Evolutionary conservation across 2,888 invertebrate species (phyloP).

Genomic region (Mantis religiosa): DNA sequence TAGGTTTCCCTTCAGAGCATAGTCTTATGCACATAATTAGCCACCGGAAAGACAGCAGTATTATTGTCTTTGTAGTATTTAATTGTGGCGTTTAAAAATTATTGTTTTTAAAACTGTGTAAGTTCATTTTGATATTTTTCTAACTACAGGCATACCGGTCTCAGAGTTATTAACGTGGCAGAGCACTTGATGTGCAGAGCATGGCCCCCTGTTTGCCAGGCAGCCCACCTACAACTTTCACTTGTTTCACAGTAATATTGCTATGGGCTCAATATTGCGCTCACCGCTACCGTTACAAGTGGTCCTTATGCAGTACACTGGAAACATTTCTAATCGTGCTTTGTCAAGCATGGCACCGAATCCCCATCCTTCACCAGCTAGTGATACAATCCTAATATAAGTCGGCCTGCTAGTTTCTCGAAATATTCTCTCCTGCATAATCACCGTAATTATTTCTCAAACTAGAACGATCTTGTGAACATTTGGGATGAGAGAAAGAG

Average conservation of each 20-base stretch:
- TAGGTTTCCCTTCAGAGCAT: no score
- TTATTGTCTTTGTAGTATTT: no score
- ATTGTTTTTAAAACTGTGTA: no score
- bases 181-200: not conserved
- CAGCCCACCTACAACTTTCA: not conserved
- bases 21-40: no score
- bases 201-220: not conserved
- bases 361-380: not conserved
- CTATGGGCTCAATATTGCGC: not conserved
- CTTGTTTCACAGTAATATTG: not conserved
- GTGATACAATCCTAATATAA: not conserved
- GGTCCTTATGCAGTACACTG: not conserved
- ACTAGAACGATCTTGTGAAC: no score
- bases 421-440: no score
- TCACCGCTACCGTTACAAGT: not conserved
- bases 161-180: not conserved
- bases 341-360: not conserved
- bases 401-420: not conserved
- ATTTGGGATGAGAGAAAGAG: no score
- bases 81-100: no score
- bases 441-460: no score
- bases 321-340: not conserved
- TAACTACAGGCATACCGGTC: not conserved
- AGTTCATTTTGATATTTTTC: not conserved
- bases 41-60: no score